These are phyloP conservation scores for Prorops nasuta DNA, from an alignment of 1,140 invertebrate genomes.

Conservation along the genomic window DNA sequence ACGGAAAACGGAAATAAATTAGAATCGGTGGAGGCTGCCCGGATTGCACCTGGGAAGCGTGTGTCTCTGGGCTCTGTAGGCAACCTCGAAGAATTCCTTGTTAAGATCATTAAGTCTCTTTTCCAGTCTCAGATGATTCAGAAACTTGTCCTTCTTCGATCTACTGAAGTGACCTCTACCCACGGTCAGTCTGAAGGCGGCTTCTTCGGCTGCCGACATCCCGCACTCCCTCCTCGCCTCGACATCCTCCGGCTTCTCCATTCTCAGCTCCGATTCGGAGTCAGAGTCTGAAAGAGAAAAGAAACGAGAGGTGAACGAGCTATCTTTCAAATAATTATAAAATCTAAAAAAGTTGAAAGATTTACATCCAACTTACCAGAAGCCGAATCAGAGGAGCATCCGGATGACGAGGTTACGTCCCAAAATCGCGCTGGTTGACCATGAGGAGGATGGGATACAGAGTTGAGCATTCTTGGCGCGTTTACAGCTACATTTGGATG, in stretches of 20 bases:
- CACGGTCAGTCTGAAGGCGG: constrained; percentile 40
- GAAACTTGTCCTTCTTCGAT: constrained; percentile 44
- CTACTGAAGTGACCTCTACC: constrained; percentile 41
- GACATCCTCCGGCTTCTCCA: constrained; percentile 5
- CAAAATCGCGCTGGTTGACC: constrained; percentile 27
- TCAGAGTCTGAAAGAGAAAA: too few species aligned
- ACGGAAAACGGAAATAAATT: too few species aligned
- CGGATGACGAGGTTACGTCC: constrained; percentile 33
- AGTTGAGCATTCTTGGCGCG: constrained; percentile 23
- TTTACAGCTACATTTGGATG: constrained; percentile 5
- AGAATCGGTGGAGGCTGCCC: constrained; percentile 25
- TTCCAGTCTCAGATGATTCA: constrained; percentile 43
- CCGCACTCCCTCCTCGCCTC: constrained; percentile 15
- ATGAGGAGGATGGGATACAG: constrained; percentile 26
- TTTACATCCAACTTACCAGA: constrained; percentile 23
- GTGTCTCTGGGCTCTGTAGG: constrained; percentile 19
- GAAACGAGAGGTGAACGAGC: too few species aligned
- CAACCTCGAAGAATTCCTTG: constrained; percentile 29
- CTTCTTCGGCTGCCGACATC: constrained; percentile 40
- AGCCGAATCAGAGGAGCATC: constrained; percentile 31
- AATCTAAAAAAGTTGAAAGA: constrained; percentile 1
- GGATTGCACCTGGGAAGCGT: constrained; percentile 23
- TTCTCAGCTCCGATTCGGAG: constrained; percentile 21
- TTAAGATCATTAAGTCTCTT: constrained; percentile 42
- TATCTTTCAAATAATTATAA: too few species aligned